phyloP scores from a whole-genome alignment of 2,113 vertebrate genomes.

The Lipophrys pholis region DNA sequence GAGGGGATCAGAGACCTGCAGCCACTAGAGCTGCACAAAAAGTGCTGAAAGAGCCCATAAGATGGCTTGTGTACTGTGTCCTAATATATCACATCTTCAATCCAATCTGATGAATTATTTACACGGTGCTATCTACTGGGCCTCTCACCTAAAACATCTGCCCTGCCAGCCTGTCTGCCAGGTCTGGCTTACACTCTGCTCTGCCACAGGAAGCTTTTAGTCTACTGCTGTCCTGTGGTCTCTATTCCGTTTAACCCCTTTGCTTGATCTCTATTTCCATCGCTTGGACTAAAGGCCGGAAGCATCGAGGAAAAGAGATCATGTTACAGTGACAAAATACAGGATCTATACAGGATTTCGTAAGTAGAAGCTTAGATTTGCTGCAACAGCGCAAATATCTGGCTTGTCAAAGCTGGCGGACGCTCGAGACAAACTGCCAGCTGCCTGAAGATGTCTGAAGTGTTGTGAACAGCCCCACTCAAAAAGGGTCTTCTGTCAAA shows the following conservation, averaged over 20 bases:
- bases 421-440: background rate
- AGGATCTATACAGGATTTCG: constrained; percentile 24
- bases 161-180: constrained; percentile 67
- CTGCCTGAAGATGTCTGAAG: background rate
- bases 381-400: constrained; percentile 19
- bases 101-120: constrained; percentile 80
- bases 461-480: background rate
- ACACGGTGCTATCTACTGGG: constrained; percentile 67
- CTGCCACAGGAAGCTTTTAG: constrained; percentile 79
- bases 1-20: constrained; percentile 53
- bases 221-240: constrained; percentile 53
- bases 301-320: constrained; percentile 41
- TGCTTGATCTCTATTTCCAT: constrained; percentile 61
- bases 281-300: constrained; percentile 28
- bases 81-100: constrained; percentile 80
- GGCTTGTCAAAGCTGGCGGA: background rate
- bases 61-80: constrained; percentile 64
- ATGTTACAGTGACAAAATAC: constrained; percentile 49
- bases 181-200: constrained; percentile 41
- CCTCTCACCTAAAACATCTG: constrained; percentile 77
- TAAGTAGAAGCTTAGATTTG: constrained; percentile 27
- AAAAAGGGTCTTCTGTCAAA: background rate
- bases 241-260: constrained; percentile 64
- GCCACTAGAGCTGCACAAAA: constrained; percentile 60
- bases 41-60: constrained; percentile 64